phyloP scores from a whole-genome alignment of 1,140 invertebrate species.

The Zophobas atratus region DNA sequence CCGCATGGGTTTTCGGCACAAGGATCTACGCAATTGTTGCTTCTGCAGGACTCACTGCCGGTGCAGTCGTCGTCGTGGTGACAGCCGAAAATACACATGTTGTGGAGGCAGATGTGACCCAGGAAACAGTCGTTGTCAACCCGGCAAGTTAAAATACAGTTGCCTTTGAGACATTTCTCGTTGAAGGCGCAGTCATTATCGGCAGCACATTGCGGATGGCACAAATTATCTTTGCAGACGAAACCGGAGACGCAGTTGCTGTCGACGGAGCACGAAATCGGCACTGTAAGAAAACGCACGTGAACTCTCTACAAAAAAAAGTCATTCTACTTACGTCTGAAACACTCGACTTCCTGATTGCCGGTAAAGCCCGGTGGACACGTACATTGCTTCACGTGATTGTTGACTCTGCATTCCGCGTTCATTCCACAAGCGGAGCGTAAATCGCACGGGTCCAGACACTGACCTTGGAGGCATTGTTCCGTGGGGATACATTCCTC shows the following conservation, averaged over 20 bases:
- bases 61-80: slow-evolving; percentile 90
- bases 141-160: slow-evolving; percentile 89
- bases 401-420: slow-evolving; percentile 83
- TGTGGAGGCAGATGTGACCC: slow-evolving; percentile 89
- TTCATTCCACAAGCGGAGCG: slow-evolving; percentile 89
- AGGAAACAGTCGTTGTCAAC: slow-evolving; percentile 93
- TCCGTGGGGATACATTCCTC: slow-evolving; percentile 85
- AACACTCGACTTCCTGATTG: slow-evolving; percentile 87
- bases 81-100: slow-evolving; percentile 89
- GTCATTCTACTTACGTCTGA: slow-evolving; percentile 77
- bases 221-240: slow-evolving; percentile 84
- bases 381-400: slow-evolving; percentile 85
- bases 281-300: slow-evolving; percentile 72
- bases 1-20: slow-evolving; percentile 86
- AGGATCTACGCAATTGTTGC: slow-evolving; percentile 86
- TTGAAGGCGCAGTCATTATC: slow-evolving; percentile 92
- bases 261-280: slow-evolving; percentile 80
- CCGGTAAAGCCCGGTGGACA: slow-evolving; percentile 91
- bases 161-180: slow-evolving; percentile 87
- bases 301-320: slow-evolving; percentile 20
- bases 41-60: slow-evolving; percentile 83
- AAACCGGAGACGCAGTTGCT: slow-evolving; percentile 78
- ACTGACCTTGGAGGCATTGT: slow-evolving; percentile 87
- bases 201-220: slow-evolving; percentile 79
- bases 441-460: slow-evolving; percentile 86